A percentile compares a stretch with the other conserved stretches of the same genome.
These are phyloP conservation scores for Sitodiplosis mosellana DNA, from an alignment of 1,140 invertebrate species.

Conservation along the genomic window DNA sequence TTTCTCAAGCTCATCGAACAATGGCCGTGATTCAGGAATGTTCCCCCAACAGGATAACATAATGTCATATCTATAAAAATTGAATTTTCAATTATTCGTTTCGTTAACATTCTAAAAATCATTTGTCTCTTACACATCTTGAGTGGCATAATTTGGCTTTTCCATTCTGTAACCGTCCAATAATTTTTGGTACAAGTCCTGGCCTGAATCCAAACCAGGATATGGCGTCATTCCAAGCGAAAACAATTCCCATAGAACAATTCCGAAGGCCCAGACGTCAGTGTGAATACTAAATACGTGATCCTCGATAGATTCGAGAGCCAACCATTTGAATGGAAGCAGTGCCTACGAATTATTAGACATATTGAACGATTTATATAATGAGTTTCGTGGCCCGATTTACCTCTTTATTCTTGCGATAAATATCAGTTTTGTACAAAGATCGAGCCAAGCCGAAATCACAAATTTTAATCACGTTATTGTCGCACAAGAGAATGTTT, in stretches of 20 bases:
- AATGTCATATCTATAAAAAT: slow-evolving; percentile 44
- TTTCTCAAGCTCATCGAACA: slow-evolving; percentile 55
- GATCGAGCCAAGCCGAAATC: slow-evolving; percentile 95
- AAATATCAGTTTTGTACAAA: slow-evolving; percentile 79
- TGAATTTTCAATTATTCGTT: too few relatives aligned
- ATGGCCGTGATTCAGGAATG: slow-evolving; percentile 54
- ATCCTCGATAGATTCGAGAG: slow-evolving; percentile 58
- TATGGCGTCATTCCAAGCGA: slow-evolving; percentile 79
- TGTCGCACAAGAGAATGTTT: slow-evolving; percentile 79
- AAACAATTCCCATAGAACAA: slow-evolving; percentile 90
- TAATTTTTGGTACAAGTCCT: slow-evolving; percentile 51
- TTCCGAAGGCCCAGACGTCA: slow-evolving; percentile 86
- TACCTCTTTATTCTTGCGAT: slow-evolving; percentile 76
- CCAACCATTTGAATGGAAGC: slow-evolving; percentile 67
- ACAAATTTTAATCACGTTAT: slow-evolving; percentile 84
- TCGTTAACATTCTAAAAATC: too few relatives aligned
- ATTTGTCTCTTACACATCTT: slow-evolving; percentile 40
- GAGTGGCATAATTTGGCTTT: slow-evolving; percentile 57
- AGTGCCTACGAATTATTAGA: slow-evolving; percentile 31
- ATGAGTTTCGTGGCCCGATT: too few relatives aligned
- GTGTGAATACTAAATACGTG: slow-evolving; percentile 69
- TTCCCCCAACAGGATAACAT: slow-evolving; percentile 75
- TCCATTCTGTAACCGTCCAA: slow-evolving; percentile 74
- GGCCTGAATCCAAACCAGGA: slow-evolving; percentile 55
- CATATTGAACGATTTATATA: neutral